Evolutionary conservation across 2,888 invertebrate genomes (phyloP).

Genomic region (Nemoura dubitans): DNA sequence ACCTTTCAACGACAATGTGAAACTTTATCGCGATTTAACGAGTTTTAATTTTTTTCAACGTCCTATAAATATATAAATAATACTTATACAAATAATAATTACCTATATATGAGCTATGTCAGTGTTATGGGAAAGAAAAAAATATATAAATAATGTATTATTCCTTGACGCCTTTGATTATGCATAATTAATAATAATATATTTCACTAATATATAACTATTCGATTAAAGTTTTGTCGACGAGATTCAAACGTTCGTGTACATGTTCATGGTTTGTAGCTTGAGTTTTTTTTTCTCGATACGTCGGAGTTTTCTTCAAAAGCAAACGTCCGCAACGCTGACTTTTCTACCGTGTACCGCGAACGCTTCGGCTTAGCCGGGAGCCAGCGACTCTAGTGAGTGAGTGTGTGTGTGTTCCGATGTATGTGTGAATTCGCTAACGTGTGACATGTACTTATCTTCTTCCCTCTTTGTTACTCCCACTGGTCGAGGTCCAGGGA

Average conservation of each 20-base stretch:
- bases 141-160: constrained; percentile 37
- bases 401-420: not conserved
- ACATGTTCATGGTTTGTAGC: not conserved
- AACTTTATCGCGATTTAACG: not conserved
- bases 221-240: not conserved
- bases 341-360: not conserved
- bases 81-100: constrained; percentile 19
- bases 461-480: not conserved
- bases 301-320: not conserved
- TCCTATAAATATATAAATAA: constrained; percentile 41
- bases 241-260: not conserved
- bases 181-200: constrained; percentile 31
- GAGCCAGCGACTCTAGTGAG: not conserved
- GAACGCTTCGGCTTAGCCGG: not conserved
- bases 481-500: not conserved
- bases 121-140: constrained; percentile 20
- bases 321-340: not conserved
- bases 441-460: not conserved
- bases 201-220: constrained; percentile 17
- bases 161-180: constrained; percentile 37
- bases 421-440: not conserved
- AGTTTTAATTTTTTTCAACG: constrained; percentile 34
- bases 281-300: not conserved
- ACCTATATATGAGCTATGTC: constrained; percentile 32
- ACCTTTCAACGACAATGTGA: not conserved